Evolutionary conservation across 2,888 invertebrate species (phyloP), one percentile per base, ranked within the genome.

Genomic region (Tryphoninae sp.): DNA sequence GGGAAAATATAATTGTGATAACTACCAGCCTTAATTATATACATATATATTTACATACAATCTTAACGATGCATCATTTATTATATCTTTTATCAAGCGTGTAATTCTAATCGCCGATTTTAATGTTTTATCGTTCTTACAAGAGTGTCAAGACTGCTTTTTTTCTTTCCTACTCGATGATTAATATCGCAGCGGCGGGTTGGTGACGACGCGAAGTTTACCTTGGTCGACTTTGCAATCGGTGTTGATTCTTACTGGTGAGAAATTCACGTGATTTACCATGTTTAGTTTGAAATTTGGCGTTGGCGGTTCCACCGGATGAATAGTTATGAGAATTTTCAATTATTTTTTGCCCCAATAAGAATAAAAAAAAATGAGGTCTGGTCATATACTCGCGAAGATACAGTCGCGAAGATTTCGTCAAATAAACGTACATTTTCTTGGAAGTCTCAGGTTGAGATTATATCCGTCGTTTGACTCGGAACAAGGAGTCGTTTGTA

Each of bases 401-500:
- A 62, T 61, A 40, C 26, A 6, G 22, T 62, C 11, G 3, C 42
- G 53, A 23, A 2, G 33, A 45, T 11, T 78, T 68, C 45, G 58
- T 33, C 3, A 67, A 78, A 77, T 55, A 51, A 49, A 11, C 40
- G 62, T 58, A 68, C 2, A 23, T 49, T 58, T 77, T 81, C 77
- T 62, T 45, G 8, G 72, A 69, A 65, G 49, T 62, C 40, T n/a
- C 40, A 53, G 23, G 9, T 49, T 13, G 16, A 71, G 42, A 80
- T 77, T 73, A 73, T 62, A 58, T 61, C 42, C 67, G 40, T 72
- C 55, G 72, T 72, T 77, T 73, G 68, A 81, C 23, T 62, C 49
- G 40, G 73, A 62, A 81, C 76, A 81, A 72, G 65, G 62, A 61
- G 55, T 73, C 80, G 72, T 73, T 81, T 81, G 80, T 81, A 72